These are phyloP conservation scores for Arenaria interpres DNA, from an alignment of 2,113 vertebrate genomes.

Conservation along the genomic window DNA sequence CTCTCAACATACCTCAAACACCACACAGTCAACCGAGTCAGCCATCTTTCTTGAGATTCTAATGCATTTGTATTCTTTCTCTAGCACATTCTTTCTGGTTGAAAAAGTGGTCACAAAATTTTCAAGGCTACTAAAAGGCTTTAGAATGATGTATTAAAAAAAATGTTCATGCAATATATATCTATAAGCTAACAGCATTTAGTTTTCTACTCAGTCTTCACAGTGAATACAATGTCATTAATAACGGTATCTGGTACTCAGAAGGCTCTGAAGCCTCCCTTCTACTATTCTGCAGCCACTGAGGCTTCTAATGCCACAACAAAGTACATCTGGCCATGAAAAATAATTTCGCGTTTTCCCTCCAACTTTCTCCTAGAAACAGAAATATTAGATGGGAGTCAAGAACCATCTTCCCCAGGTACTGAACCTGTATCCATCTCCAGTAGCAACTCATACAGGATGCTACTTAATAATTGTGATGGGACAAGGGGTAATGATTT, in stretches of 20 bases:
- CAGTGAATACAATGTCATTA: background rate
- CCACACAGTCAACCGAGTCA: background rate
- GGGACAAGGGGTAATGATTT: background rate
- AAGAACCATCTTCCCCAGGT: background rate
- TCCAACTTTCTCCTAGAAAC: background rate
- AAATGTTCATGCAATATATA: background rate
- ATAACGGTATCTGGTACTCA: background rate
- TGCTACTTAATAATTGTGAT: background rate
- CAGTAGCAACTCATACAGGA: background rate
- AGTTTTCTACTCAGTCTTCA: background rate
- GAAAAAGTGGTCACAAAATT: background rate
- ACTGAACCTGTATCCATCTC: background rate
- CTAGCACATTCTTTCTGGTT: background rate
- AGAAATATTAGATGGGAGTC: background rate
- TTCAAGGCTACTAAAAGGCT: background rate
- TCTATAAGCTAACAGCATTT: background rate
- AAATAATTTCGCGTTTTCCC: background rate
- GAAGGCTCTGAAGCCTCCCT: background rate
- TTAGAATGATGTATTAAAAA: background rate
- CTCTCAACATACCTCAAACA: background rate
- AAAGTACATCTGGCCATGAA: background rate
- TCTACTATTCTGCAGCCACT: background rate
- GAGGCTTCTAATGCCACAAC: background rate
- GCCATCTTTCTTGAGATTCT: background rate
- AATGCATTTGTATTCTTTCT: background rate